Percentiles rank a stretch among this genome's conserved stretches.
Evolutionary conservation across 2,797 vertebrate species (phyloP).

Genomic region (Sebastes hopkinsi): DNA sequence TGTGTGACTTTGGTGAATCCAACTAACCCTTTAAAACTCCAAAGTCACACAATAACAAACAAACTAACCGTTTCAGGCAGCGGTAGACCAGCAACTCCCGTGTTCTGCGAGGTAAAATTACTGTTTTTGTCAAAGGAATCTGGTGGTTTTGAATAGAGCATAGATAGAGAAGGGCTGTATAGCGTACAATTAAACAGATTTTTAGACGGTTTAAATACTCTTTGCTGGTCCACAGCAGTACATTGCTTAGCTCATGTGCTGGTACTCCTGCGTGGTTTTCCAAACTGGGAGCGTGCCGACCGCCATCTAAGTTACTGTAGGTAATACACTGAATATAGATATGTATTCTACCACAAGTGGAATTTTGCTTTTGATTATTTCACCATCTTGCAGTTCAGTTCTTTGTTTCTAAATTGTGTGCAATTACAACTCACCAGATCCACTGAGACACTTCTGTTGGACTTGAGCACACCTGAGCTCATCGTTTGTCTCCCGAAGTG

Average conservation of each 20-base stretch:
- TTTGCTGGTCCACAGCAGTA: neutral
- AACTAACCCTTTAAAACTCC: too few species aligned
- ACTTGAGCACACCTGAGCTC: conserved; percentile 90
- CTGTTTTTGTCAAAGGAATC: neutral
- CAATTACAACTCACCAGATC: conserved; percentile 80
- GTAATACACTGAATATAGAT: neutral
- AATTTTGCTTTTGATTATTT: neutral
- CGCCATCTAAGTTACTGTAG: neutral
- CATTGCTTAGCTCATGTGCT: neutral
- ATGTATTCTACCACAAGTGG: neutral
- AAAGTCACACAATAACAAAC: neutral
- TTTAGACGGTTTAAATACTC: neutral
- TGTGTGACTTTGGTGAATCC: too few species aligned
- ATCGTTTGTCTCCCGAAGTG: conserved; percentile 89
- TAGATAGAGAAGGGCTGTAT: neutral
- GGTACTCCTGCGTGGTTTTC: too few species aligned
- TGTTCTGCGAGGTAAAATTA: neutral
- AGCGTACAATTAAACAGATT: neutral
- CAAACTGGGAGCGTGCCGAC: neutral
- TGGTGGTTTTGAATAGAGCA: neutral
- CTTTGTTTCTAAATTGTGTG: neutral
- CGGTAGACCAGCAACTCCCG: neutral
- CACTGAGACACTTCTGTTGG: conserved; percentile 84
- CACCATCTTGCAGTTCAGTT: neutral
- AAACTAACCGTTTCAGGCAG: neutral